Percentiles rank a stretch among this genome's conserved stretches.
These are phyloP conservation scores for Nyctibius grandis DNA, from an alignment of 2,797 vertebrate genomes.

Conservation along the genomic window DNA sequence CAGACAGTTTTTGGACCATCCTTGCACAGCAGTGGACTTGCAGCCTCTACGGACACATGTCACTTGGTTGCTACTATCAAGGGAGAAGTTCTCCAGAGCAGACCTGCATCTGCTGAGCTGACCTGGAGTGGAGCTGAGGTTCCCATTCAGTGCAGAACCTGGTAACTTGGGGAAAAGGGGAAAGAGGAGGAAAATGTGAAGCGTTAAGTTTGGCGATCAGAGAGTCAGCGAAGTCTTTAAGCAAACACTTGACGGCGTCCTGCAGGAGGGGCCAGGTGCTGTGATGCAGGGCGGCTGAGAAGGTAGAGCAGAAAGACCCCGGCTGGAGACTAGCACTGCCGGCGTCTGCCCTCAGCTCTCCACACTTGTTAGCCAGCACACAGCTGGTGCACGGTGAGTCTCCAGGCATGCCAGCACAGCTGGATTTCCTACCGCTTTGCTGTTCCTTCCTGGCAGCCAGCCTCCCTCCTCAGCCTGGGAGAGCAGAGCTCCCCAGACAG, in stretches of 20 bases:
- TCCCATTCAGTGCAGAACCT: background rate
- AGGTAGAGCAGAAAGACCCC: background rate
- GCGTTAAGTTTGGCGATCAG: background rate
- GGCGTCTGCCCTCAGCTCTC: background rate
- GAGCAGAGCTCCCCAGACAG: background rate
- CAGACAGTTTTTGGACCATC: background rate
- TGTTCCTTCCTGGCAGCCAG: background rate
- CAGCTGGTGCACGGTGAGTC: background rate
- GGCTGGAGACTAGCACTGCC: background rate
- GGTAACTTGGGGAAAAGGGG: background rate
- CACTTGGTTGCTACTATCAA: background rate
- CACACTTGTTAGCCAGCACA: background rate
- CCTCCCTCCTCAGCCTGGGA: background rate
- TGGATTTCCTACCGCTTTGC: background rate
- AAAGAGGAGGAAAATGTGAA: background rate
- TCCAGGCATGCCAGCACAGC: background rate
- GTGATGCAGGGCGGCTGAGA: accelerated
- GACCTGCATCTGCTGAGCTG: background rate
- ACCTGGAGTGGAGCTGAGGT: background rate
- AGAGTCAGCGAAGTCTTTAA: background rate
- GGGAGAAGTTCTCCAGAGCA: background rate
- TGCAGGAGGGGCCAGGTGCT: background rate
- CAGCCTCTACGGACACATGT: background rate
- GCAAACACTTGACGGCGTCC: accelerated
- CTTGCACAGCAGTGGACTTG: background rate